Evolutionary conservation across 2,797 vertebrate species (phyloP), one percentile per base, ranked within the genome.

Genomic region (Syngnathus acus): DNA sequence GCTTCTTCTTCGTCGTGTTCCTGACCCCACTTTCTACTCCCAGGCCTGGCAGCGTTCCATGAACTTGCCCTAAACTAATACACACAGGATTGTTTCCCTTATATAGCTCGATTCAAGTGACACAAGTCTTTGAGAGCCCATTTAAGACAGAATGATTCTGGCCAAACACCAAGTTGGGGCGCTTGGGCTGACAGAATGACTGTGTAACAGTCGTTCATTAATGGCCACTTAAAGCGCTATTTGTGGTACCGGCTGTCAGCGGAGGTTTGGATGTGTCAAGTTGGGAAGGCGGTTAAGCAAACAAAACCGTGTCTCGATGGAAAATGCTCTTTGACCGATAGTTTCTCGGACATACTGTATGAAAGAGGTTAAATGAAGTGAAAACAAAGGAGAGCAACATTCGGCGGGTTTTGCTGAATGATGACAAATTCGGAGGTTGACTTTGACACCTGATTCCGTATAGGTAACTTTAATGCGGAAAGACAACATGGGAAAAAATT

Each of bases 81-180:
- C 90, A 91, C 88, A 89, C 84, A 88, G 84, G 83, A 85, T 72
- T 78, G 76, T 84, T 90, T 87, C 72, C 87, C 89, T 90, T 91
- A 89, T 89, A 90, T 90, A 90, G 86, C 70, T 75, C 71, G 85
- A 75, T 73, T 83, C 76, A 77, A 61, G 58, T 81, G 81, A 58
- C 55, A 32, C 65, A 71, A 72, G 75, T 69, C 73, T 79, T 72
- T 62, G 73, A 65, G 26, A 69, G 65, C n/a, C 68, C 60, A 66
- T 67, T 78, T 43, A 72, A 77, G 78, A 68, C 75, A 67, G 68
- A 79, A 69, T 72, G 73, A 73, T 80, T 85, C 78, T 5, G 37
- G 84, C 79, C 82, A 78, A 81, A 78, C 21, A 26, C 40, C 60
- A 45, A 62, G 55, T 58, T 58, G 55, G 14, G 55, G 50, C 23